A percentile compares a stretch with the other conserved stretches of the same genome.
phyloP scores from a whole-genome alignment of 2,797 vertebrate species.

The Gastrophryne carolinensis region DNA sequence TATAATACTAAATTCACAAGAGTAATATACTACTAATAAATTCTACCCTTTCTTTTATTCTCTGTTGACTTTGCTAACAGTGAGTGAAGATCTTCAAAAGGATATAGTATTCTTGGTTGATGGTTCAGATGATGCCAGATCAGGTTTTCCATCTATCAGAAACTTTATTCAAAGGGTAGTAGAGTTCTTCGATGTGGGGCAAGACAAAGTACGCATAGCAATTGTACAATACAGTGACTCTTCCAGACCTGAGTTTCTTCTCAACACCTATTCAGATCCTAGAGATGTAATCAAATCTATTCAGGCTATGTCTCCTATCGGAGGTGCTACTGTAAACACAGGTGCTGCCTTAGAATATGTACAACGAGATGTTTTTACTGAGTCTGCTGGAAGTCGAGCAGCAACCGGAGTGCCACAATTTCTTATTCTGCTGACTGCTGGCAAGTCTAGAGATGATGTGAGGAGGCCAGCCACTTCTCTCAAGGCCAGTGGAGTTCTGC shows the following conservation, averaged over 20 bases:
- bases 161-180: slow-evolving; percentile 78
- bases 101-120: slow-evolving; percentile 94
- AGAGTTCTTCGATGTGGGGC: slow-evolving; percentile 77
- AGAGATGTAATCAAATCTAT: slow-evolving; percentile 75
- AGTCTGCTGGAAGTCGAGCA: slow-evolving; percentile 79
- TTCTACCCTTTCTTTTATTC: slow-evolving; percentile 18
- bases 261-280: slow-evolving; percentile 82
- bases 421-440: slow-evolving; percentile 84
- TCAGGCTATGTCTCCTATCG: slow-evolving; percentile 76
- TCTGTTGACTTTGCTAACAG: slow-evolving; percentile 23
- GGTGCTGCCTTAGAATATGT: slow-evolving; percentile 86
- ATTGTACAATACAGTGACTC: slow-evolving; percentile 87
- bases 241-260: slow-evolving; percentile 82
- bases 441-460: slow-evolving; percentile 84
- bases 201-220: slow-evolving; percentile 79
- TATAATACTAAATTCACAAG: background rate
- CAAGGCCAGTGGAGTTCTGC: slow-evolving; percentile 76
- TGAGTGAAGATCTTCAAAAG: slow-evolving; percentile 61
- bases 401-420: slow-evolving; percentile 79
- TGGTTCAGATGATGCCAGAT: slow-evolving; percentile 83
- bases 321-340: slow-evolving; percentile 80
- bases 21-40: slow-evolving; percentile 1
- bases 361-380: slow-evolving; percentile 78
- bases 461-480: slow-evolving; percentile 76
- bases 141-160: slow-evolving; percentile 80